A percentile compares a stretch with the other conserved stretches of the same genome.
Conservation (phyloP, 2,113 vertebrate genomes). For the Myiopsitta monachus region DNA sequence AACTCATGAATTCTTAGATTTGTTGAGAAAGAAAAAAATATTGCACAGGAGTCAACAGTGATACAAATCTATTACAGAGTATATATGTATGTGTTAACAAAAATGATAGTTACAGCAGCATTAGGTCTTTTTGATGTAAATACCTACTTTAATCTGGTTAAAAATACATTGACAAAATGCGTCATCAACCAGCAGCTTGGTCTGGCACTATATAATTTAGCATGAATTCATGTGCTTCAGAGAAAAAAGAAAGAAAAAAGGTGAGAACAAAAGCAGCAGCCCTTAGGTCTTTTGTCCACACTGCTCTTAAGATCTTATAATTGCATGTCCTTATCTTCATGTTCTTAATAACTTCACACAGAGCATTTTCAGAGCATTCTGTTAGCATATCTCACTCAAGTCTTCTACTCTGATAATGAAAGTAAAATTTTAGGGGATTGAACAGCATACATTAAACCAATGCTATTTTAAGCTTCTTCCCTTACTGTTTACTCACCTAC, state of each 20-base stretch:
- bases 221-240: not conserved
- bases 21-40: not conserved
- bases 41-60: not conserved
- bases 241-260: not conserved
- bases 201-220: not conserved
- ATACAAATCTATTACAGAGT: not conserved
- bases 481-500: not conserved
- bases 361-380: not conserved
- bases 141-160: not conserved
- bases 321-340: not conserved
- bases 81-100: not conserved
- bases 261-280: not conserved
- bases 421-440: not conserved
- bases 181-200: not conserved
- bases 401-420: not conserved
- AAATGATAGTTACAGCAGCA: not conserved
- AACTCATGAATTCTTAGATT: not conserved
- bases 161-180: not conserved
- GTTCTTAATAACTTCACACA: not conserved
- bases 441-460: not conserved
- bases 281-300: not conserved
- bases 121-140: not conserved
- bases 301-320: not conserved
- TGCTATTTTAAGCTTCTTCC: not conserved
- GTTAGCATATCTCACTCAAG: not conserved